phyloP scores from a whole-genome alignment of 1,140 invertebrate species.

The Homarus americanus region DNA sequence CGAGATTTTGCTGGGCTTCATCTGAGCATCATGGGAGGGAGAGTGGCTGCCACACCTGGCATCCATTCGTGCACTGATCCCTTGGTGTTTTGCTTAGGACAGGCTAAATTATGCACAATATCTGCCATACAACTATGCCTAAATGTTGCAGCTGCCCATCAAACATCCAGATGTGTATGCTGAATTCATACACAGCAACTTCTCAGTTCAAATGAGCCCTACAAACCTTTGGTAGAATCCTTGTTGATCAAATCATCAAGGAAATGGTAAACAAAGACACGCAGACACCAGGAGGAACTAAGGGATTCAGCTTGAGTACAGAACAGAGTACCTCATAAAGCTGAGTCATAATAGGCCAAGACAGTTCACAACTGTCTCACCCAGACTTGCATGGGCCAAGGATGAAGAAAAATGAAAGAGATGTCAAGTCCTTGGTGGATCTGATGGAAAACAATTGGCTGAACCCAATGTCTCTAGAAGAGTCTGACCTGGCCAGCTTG shows the following conservation, averaged over 20 bases:
- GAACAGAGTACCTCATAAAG: too few relatives aligned
- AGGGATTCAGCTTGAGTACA: constrained; percentile 25
- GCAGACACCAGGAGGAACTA: constrained; percentile 53
- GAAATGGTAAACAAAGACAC: constrained; percentile 72
- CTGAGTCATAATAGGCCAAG: too few relatives aligned
- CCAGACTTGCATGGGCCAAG: too few relatives aligned
- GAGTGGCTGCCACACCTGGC: background rate
- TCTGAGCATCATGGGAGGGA: background rate
- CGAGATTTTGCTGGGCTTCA: constrained; percentile 15
- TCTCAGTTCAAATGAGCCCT: constrained; percentile 55
- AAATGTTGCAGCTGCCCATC: background rate
- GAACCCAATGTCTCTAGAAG: background rate
- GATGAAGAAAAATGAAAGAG: too few relatives aligned
- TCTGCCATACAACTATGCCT: background rate
- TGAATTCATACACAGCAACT: constrained; percentile 26
- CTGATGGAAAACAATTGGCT: background rate
- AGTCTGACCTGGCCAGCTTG: background rate
- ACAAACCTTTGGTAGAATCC: constrained; percentile 33
- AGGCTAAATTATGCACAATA: constrained; percentile 11
- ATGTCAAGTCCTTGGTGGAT: too few relatives aligned
- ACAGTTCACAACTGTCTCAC: too few relatives aligned
- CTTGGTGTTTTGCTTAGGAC: constrained; percentile 22
- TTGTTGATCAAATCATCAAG: constrained; percentile 63
- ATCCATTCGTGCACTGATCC: constrained; percentile 3
- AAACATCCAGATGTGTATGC: background rate